Percentiles rank a stretch among this genome's conserved stretches.
These are phyloP conservation scores for Heptranchias perlo DNA, from an alignment of 2,113 vertebrate genomes.

Conservation along the genomic window DNA sequence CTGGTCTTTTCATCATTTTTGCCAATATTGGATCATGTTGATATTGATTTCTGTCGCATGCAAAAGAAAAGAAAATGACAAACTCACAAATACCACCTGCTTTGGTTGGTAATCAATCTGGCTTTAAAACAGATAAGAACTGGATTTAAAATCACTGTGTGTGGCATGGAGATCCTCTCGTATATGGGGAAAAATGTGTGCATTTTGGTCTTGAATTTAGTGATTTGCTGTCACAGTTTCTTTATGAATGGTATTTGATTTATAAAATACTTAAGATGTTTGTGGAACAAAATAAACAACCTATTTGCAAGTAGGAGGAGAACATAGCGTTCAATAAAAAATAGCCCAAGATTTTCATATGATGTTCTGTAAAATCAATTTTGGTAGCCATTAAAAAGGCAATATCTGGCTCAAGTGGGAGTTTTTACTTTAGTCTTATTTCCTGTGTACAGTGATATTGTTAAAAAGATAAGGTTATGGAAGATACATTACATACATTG, in stretches of 20 bases:
- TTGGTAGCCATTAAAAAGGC: background rate
- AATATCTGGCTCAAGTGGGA: background rate
- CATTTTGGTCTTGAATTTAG: background rate
- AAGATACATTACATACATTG: background rate
- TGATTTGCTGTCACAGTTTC: background rate
- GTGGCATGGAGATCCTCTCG: background rate
- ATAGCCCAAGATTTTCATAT: background rate
- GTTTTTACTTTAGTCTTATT: background rate
- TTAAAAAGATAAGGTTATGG: background rate
- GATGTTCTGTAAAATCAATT: background rate
- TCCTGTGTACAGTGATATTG: background rate
- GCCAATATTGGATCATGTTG: slow-evolving; percentile 47
- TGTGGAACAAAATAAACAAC: background rate
- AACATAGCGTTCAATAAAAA: background rate
- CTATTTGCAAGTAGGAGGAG: background rate
- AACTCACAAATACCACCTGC: background rate
- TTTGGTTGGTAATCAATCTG: background rate
- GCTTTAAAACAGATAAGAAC: slow-evolving; percentile 8
- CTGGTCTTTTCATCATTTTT: slow-evolving; percentile 49
- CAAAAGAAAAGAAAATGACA: slow-evolving; percentile 31
- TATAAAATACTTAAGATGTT: background rate
- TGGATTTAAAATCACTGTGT: background rate
- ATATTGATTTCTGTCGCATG: slow-evolving; percentile 53
- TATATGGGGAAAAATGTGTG: background rate
- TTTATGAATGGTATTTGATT: background rate